Conservation (phyloP, 2,888 invertebrate species). For the Cotesia congregata region DNA sequence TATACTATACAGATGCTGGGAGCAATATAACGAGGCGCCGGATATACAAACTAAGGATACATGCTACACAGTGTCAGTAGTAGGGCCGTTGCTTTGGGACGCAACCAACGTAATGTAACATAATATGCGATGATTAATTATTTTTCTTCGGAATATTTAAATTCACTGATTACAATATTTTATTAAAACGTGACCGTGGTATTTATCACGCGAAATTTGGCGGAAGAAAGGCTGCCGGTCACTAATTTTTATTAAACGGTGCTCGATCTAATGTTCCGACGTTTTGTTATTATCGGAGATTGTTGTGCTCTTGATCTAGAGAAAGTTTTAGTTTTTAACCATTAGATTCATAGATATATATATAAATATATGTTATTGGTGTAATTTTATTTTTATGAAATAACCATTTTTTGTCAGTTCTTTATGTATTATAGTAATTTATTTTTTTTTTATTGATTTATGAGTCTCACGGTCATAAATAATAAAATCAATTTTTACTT, state of each 20-base stretch:
- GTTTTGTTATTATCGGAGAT: not conserved
- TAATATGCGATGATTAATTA: not conserved
- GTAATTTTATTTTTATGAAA: not conserved
- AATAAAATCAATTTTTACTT: too few relatives aligned
- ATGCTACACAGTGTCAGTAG: not conserved
- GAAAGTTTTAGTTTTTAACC: not conserved
- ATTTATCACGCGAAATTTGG: not conserved
- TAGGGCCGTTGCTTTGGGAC: not conserved
- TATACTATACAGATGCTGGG: not conserved
- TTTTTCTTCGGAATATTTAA: not conserved
- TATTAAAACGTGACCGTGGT: not conserved
- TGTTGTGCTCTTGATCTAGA: not conserved
- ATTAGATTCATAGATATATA: not conserved
- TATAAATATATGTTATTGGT: not conserved
- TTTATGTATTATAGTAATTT: not conserved
- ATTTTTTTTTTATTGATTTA: not conserved
- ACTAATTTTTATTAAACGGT: not conserved
- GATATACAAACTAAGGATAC: not conserved
- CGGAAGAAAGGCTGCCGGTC: not conserved
- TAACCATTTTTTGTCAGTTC: not conserved
- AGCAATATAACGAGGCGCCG: slow-evolving; percentile 8
- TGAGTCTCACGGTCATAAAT: not conserved
- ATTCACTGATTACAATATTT: not conserved
- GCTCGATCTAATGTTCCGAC: not conserved
- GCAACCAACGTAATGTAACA: not conserved